Evolutionary conservation across 2,888 invertebrate genomes (phyloP), one percentile per base, ranked within the genome.

Genomic region (Chironomus riparius): DNA sequence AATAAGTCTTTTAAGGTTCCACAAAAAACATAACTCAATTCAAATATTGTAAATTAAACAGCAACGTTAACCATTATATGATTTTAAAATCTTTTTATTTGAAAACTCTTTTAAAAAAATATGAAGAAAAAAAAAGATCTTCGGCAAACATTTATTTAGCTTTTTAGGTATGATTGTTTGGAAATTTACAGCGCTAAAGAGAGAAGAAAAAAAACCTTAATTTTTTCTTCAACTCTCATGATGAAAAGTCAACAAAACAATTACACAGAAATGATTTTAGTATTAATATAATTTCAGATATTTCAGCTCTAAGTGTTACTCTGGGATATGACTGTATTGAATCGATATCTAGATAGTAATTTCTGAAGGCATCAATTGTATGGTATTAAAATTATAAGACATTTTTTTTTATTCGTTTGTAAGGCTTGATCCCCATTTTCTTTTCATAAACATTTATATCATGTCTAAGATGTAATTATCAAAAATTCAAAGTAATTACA

Each of bases 401-500:
- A 24, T 24, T 3, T 24, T 24, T 24, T 24, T 24, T 24, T n/a
- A n/a, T n/a, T 28, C 28, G 28, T 38, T 2, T 38, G 38, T 38
- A 38, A 38, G 38, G 38, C 38, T 38, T 4, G 38, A 38, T 38
- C 38, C 38, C 38, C 38, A 38, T 38, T 38, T 38, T 56, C 56
- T 38, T 38, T 38, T 38, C 38, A 38, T 38, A 38, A 38, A 38
- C 38, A 38, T 38, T 38, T 38, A 38, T 38, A 38, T 38, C 38
- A 38, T 38, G 38, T 56, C 56, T 56, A 56, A 56, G 56, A 56
- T 68, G 75, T 75, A 75, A 68, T 68, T 75, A 75, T 70, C n/a
- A 47, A 68, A 75, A 75, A 75, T 68, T 73, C 73, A 47, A 68
- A 28, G 75, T 75, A 75, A 75, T 75, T 75, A 75, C 50, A 68